Evolutionary conservation across 2,113 vertebrate genomes (phyloP).

Genomic region (Solenodon paradoxus): DNA sequence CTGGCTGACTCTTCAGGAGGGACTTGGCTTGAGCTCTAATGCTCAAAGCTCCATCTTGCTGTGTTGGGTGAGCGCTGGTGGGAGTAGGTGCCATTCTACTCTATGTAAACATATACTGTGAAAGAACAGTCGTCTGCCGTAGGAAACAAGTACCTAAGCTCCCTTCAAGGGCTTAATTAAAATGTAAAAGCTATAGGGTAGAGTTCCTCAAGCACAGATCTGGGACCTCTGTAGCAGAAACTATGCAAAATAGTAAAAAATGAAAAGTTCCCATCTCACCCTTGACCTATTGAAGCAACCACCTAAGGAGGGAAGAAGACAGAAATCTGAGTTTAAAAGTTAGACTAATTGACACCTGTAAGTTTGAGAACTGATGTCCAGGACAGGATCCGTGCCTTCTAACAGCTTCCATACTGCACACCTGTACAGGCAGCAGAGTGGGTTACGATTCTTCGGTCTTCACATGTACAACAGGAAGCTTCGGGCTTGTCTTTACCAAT

Average conservation of each 20-base stretch:
- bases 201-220: not conserved
- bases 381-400: not conserved
- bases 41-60: not conserved
- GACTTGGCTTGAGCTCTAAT: not conserved
- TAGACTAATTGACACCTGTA: not conserved
- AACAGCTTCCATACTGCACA: not conserved
- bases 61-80: not conserved
- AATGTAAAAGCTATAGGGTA: not conserved
- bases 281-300: not conserved
- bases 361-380: not conserved
- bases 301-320: not conserved
- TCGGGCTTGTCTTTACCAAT: not conserved
- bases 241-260: not conserved
- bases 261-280: not conserved
- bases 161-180: not conserved
- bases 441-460: not conserved
- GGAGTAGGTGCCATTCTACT: not conserved
- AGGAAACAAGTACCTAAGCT: not conserved
- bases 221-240: not conserved
- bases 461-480: not conserved
- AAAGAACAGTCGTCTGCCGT: not conserved
- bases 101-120: not conserved
- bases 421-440: not conserved
- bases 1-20: not conserved
- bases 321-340: not conserved